These are phyloP conservation scores for Tenthredo scrophulariae DNA, from an alignment of 2,888 invertebrate species.

Conservation along the genomic window DNA sequence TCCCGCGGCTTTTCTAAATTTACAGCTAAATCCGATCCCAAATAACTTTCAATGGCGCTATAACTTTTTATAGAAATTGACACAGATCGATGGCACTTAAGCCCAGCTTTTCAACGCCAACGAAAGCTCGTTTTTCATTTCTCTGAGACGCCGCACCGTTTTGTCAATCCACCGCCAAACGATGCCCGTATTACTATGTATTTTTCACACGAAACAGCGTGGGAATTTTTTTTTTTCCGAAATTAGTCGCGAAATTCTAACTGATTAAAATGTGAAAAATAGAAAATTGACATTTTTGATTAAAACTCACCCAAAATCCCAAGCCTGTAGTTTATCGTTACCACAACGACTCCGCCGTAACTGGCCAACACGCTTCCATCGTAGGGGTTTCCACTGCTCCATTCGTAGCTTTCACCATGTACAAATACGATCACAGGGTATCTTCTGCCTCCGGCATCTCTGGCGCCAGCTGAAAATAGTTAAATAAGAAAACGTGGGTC, in stretches of 20 bases:
- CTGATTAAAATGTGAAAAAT: neutral
- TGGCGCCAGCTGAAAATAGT: slow-evolving; percentile 82
- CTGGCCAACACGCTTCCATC: slow-evolving; percentile 97
- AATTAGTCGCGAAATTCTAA: neutral
- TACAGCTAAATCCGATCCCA: slow-evolving; percentile 46
- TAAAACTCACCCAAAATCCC: slow-evolving; percentile 87
- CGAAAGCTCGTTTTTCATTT: slow-evolving; percentile 47
- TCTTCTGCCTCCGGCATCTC: slow-evolving; percentile 80
- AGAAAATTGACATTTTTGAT: neutral
- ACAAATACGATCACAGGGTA: slow-evolving; percentile 97
- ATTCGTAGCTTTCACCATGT: slow-evolving; percentile 97
- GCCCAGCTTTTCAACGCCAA: slow-evolving; percentile 50
- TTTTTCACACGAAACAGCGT: neutral
- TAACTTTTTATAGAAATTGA: slow-evolving; percentile 50
- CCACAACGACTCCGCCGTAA: slow-evolving; percentile 93
- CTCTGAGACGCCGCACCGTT: slow-evolving; percentile 5
- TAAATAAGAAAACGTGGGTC: slow-evolving; percentile 2
- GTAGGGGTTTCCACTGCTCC: slow-evolving; percentile 99
- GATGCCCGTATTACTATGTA: neutral
- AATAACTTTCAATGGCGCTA: slow-evolving; percentile 50
- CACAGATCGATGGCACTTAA: slow-evolving; percentile 53
- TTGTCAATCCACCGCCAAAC: neutral
- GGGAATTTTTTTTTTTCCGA: neutral
- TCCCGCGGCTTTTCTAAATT: slow-evolving; percentile 45
- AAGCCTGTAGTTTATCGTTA: slow-evolving; percentile 91